Evolutionary conservation across 2,113 vertebrate species (phyloP).

Genomic region (Tauraco erythrolophus): DNA sequence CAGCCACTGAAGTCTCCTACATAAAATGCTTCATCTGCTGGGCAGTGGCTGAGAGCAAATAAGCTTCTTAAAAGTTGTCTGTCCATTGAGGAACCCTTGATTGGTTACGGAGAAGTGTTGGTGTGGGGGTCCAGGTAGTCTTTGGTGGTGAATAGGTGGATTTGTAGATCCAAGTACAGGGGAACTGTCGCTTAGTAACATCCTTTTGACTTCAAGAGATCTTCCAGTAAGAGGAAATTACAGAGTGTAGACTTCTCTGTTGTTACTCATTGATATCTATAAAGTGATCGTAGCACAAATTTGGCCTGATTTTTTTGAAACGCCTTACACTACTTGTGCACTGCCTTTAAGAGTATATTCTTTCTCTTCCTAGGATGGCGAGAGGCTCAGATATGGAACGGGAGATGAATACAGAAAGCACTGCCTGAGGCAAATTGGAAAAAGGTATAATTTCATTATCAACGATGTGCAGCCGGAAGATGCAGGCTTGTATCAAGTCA

Average conservation of each 20-base stretch:
- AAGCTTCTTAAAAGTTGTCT: not conserved
- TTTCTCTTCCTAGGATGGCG: constrained; percentile 72
- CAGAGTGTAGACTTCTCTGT: not conserved
- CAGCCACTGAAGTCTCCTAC: not conserved
- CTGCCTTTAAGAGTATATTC: not conserved
- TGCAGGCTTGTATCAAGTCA: constrained; percentile 88
- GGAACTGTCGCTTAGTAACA: not conserved
- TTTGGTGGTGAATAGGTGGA: not conserved
- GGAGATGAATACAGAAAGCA: constrained; percentile 69
- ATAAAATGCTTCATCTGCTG: not conserved
- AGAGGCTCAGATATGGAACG: constrained; percentile 68
- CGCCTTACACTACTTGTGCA: not conserved
- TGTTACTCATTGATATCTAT: not conserved
- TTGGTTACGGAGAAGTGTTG: not conserved
- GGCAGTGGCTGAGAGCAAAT: not conserved
- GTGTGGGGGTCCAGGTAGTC: not conserved
- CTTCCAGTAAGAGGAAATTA: not conserved
- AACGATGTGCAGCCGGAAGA: constrained; percentile 83
- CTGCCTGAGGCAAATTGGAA: constrained; percentile 65
- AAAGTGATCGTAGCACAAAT: not conserved
- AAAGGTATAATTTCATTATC: constrained; percentile 83
- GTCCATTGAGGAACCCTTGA: not conserved
- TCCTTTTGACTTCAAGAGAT: not conserved
- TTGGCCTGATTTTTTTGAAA: not conserved
- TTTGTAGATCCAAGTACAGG: not conserved